Evolutionary conservation across 2,113 vertebrate species (phyloP), one percentile per base, ranked within the genome.

Genomic region (Labeo catla): DNA sequence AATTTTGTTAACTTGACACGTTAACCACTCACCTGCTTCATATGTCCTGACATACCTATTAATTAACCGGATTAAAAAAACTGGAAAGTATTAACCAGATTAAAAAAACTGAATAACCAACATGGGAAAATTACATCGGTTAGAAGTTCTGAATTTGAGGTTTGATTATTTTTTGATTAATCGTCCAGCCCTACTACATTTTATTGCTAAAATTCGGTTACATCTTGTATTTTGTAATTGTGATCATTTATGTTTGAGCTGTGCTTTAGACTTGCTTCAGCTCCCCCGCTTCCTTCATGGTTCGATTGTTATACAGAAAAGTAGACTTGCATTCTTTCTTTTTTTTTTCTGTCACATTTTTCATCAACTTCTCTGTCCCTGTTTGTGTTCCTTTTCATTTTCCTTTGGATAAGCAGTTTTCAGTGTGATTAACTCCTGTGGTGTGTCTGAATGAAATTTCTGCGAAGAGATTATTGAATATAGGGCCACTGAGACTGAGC

Each of bases 401-500:
- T 49, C 78, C 34, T 82, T 50, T 50, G 28, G 54, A 89, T 39
- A 84, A 84, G 50, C 34, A 57, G 47, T 84, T 73, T 73, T 84
- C 81, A 12, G 36, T 84, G 50, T 84, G 52, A 72, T 28, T 73
- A 84, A 74, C 34, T 70, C 21, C 34, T 59, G 47, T 83, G 49
- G 19, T 73, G 77, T 78, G 66, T 74, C 23, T 81, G 65, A 76
- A 61, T 89, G 39, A 81, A 77, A 43, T 82, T 49, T 73, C 57
- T 81, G n/a, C 45, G 57, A 85, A 23, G 47, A 54, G 28, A 57
- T 45, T 39, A 52, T 80, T 61, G 9, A 82, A 36, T 39, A 70
- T 52, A 52, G 23, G 50, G 65, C 39, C 85, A 59, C 66, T 72
- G 65, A 47, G 61, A 52, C 52, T 43, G 52, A 77, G 70, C 39